phyloP scores from a whole-genome alignment of 2,797 vertebrate genomes.

The Coregonus suidteri region DNA sequence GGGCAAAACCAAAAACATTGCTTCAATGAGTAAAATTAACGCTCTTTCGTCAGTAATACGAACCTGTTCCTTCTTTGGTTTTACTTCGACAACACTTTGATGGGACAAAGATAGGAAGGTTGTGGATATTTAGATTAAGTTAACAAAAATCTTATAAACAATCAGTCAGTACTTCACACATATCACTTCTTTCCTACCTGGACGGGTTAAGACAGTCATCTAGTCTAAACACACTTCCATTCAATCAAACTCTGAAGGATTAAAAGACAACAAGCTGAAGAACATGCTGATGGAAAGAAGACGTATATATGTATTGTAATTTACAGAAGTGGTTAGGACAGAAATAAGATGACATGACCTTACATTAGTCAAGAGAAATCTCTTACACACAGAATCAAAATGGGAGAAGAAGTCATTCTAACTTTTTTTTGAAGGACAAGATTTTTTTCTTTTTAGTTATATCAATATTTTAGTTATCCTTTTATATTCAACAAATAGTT shows the following conservation, averaged over 20 bases:
- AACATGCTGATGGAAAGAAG: slow-evolving; percentile 35
- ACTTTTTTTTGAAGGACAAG: slow-evolving; percentile 62
- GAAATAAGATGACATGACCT: slow-evolving; percentile 52
- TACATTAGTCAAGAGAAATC: slow-evolving; percentile 22
- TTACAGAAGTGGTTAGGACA: slow-evolving; percentile 39
- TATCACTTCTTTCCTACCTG: too few species aligned
- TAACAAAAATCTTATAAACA: slow-evolving; percentile 36
- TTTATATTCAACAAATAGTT: slow-evolving; percentile 76
- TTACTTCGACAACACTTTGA: not conserved
- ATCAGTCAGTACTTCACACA: slow-evolving; percentile 42
- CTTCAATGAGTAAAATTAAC: not conserved
- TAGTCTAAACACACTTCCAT: slow-evolving; percentile 14
- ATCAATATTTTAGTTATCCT: slow-evolving; percentile 45
- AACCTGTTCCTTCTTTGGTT: not conserved
- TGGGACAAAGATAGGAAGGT: slow-evolving; percentile 25
- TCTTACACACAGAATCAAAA: not conserved
- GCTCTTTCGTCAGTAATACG: not conserved
- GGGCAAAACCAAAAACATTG: not conserved
- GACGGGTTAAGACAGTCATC: slow-evolving; percentile 2
- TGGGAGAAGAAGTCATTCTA: slow-evolving; percentile 60
- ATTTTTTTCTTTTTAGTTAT: slow-evolving; percentile 71
- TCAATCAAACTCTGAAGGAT: too few species aligned
- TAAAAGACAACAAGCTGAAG: too few species aligned
- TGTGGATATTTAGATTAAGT: slow-evolving; percentile 34
- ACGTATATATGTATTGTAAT: slow-evolving; percentile 19